These are phyloP conservation scores for Podarcis raffonei DNA, from an alignment of 2,113 vertebrate genomes.

Conservation along the genomic window DNA sequence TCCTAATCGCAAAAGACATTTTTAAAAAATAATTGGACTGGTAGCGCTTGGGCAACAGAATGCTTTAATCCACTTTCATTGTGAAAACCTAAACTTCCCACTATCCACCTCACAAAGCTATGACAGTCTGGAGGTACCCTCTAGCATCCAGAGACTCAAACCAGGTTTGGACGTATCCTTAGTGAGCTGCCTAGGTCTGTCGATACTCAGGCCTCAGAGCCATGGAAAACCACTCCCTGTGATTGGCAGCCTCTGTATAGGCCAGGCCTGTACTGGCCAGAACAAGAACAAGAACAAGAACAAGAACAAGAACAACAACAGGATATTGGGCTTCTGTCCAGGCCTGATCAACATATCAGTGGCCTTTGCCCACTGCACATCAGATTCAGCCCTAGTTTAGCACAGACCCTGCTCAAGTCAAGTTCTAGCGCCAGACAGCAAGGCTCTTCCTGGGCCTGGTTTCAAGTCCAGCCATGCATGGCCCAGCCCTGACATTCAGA, in stretches of 20 bases:
- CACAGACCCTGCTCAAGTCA: not conserved
- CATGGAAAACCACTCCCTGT: not conserved
- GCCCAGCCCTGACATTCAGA: not conserved
- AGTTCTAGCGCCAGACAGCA: not conserved
- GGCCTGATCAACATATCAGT: not conserved
- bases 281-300: no score
- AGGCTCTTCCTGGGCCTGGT: not conserved
- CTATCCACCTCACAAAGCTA: no score
- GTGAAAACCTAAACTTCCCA: no score
- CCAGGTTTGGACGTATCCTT: not conserved
- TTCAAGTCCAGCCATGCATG: not conserved
- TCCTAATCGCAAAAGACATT: no score
- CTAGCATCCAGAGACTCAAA: no score
- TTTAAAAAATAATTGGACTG: no score
- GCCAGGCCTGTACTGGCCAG: not conserved
- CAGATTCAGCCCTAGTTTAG: not conserved
- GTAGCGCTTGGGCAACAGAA: no score
- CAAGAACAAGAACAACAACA: not conserved
- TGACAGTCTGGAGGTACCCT: no score
- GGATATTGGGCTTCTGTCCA: not conserved
- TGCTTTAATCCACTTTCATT: no score
- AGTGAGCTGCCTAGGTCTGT: not conserved
- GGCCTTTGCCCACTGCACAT: not conserved
- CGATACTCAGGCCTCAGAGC: not conserved
- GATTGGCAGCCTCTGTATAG: not conserved